These are phyloP conservation scores for Orthosia incerta DNA, from an alignment of 2,888 invertebrate species.

Conservation along the genomic window DNA sequence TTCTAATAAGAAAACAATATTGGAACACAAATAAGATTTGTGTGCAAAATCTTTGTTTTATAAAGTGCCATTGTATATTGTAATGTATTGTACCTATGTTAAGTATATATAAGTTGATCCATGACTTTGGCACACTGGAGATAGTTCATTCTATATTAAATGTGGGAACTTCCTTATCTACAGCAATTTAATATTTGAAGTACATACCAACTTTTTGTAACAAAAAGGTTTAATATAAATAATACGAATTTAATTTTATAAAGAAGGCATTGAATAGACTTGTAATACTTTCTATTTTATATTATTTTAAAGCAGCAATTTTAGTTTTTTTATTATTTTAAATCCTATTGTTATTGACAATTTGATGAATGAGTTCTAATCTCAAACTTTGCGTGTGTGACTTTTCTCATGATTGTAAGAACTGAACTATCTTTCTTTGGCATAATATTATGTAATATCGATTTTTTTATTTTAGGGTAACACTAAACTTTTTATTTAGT, in stretches of 20 bases:
- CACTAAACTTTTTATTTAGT: constrained; percentile 62
- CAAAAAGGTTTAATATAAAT: constrained; percentile 13
- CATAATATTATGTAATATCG: constrained; percentile 59
- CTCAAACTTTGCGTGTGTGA: constrained; percentile 12
- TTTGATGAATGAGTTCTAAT: constrained; percentile 2
- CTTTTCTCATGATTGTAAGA: constrained; percentile 35
- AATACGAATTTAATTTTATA: constrained; percentile 16
- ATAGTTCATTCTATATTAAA: constrained; percentile 56
- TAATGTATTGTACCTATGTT: constrained; percentile 62
- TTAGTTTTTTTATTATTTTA: not conserved
- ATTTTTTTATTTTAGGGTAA: constrained; percentile 55
- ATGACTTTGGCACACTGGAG: constrained; percentile 70
- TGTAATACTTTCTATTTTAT: not conserved
- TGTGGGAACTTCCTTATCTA: constrained; percentile 23
- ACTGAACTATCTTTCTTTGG: constrained; percentile 64
- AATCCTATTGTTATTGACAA: not conserved
- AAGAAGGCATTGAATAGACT: not conserved
- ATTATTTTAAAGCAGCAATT: constrained; percentile 1
- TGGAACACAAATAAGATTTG: constrained; percentile 58
- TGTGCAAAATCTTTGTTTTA: constrained; percentile 58
- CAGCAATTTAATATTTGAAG: constrained; percentile 28
- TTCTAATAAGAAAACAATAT: constrained; percentile 33
- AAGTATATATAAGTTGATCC: constrained; percentile 66
- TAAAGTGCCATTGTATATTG: constrained; percentile 67
- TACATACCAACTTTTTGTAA: constrained; percentile 30